phyloP scores from a whole-genome alignment of 1,140 invertebrate genomes.

The Brachionus rotundiformis region DNA sequence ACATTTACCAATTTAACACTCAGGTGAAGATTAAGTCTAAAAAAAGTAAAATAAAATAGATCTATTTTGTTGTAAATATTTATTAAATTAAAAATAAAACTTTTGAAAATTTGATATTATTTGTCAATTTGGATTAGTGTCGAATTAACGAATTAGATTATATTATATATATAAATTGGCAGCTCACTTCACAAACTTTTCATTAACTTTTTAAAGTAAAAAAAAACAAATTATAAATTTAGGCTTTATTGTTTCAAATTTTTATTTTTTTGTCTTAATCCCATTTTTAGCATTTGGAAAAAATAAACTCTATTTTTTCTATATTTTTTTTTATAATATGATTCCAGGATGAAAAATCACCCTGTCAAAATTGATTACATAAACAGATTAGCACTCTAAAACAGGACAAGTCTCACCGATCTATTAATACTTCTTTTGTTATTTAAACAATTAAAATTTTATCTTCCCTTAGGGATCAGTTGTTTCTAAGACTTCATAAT shows the following conservation, averaged over 20 bases:
- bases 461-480: not conserved
- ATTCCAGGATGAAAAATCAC: not conserved
- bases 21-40: slow-evolving; percentile 2
- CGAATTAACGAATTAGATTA: not conserved
- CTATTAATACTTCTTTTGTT: not conserved
- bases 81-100: slow-evolving; percentile 3
- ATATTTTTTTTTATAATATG: not conserved
- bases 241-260: no score
- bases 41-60: not conserved
- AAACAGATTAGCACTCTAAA: not conserved
- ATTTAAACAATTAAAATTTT: not conserved
- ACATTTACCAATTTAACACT: not conserved
- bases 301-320: not conserved
- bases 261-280: no score
- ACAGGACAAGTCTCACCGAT: not conserved
- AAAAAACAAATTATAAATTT: not conserved
- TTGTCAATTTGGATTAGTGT: slow-evolving; percentile 13
- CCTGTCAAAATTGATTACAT: not conserved
- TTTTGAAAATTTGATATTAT: not conserved
- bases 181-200: not conserved
- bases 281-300: not conserved
- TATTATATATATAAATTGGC: not conserved
- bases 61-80: not conserved
- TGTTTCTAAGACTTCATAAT: not conserved
- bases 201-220: not conserved